These are phyloP conservation scores for Physella acuta DNA, from an alignment of 1,140 invertebrate species.

Conservation along the genomic window DNA sequence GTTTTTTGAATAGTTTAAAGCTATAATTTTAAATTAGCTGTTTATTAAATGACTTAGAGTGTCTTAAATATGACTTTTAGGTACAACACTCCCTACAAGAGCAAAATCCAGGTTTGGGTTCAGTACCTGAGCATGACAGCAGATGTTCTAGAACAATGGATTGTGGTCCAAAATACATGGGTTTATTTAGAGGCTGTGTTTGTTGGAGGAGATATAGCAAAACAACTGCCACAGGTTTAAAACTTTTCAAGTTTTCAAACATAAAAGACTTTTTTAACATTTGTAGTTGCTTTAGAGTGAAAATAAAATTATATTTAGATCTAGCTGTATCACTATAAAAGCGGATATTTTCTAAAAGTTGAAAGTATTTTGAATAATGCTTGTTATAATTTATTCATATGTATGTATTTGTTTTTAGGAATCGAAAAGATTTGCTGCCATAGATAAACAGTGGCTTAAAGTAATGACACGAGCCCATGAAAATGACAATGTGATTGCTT, in stretches of 20 bases:
- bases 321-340: too few species aligned
- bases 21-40: too few species aligned
- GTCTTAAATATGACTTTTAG: slow-evolving; percentile 36
- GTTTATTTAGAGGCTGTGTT: slow-evolving; percentile 60
- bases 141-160: slow-evolving; percentile 59
- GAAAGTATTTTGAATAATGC: too few species aligned
- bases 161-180: slow-evolving; percentile 59
- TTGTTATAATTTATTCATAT: slow-evolving; percentile 4
- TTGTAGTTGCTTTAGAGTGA: too few species aligned
- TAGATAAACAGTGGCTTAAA: slow-evolving; percentile 97
- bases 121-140: slow-evolving; percentile 55
- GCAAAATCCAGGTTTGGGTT: slow-evolving; percentile 58
- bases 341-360: too few species aligned
- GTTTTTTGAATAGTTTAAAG: too few species aligned
- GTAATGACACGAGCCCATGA: slow-evolving; percentile 96
- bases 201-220: slow-evolving; percentile 61
- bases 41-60: too few species aligned
- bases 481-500: slow-evolving; percentile 88
- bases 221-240: slow-evolving; percentile 65
- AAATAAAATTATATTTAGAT: too few species aligned
- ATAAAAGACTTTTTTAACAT: too few species aligned
- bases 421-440: slow-evolving; percentile 78
- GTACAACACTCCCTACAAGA: slow-evolving; percentile 60
- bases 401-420: slow-evolving; percentile 45
- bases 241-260: too few species aligned